Evolutionary conservation across 2,113 vertebrate species (phyloP).

Genomic region (Onychostruthus taczanowskii): DNA sequence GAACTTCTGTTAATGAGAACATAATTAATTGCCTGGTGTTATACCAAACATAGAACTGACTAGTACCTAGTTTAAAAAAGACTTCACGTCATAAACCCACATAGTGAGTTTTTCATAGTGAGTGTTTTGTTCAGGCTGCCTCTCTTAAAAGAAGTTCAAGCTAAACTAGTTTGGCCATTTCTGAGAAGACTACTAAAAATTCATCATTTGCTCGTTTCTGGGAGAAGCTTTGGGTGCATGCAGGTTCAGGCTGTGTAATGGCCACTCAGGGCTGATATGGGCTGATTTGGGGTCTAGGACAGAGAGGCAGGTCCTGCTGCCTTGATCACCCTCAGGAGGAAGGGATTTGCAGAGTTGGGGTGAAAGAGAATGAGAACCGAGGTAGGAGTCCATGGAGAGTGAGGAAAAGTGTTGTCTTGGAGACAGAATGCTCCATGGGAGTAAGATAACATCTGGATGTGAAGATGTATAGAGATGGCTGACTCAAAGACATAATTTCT

Average conservation of each 20-base stretch:
- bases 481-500: not conserved
- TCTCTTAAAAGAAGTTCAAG: not conserved
- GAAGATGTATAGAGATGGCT: not conserved
- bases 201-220: not conserved
- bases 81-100: not conserved
- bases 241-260: not conserved
- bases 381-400: not conserved
- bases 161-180: not conserved
- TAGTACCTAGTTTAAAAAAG: not conserved
- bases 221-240: not conserved
- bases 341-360: not conserved
- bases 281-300: not conserved
- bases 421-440: not conserved
- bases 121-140: not conserved
- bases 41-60: not conserved
- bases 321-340: not conserved
- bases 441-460: not conserved
- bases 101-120: not conserved
- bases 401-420: not conserved
- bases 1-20: not conserved
- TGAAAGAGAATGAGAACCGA: not conserved
- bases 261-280: fast-evolving
- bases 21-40: not conserved
- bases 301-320: not conserved
- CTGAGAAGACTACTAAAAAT: not conserved